Evolutionary conservation across 1,140 invertebrate genomes (phyloP), one percentile per base, ranked within the genome.

Genomic region (Tribolium madens): DNA sequence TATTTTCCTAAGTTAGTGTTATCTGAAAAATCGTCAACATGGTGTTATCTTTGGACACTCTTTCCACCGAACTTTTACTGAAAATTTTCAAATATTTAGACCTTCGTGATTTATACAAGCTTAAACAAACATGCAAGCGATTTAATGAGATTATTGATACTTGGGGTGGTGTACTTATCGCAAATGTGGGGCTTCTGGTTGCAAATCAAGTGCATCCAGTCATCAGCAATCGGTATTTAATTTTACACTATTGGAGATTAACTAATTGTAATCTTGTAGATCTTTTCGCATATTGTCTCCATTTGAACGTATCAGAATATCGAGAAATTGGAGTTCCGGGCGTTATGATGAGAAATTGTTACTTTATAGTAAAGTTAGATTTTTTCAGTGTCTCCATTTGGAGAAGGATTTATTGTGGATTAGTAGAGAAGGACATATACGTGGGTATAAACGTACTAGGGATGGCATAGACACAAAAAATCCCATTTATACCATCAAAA

Each of bases 261-360:
- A 26, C 6, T 60, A 9, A 18, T 69, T 78, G 6, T 5, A 26
- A 26, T 26, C 6, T 0, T 75, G 36, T 50, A 83, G 81, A 79
- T 83, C 78, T 72, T 10, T n/a, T 6, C 68, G 71, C 12, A 21
- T 79, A 13, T 64, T 81, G 9, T 68, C 76, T 21, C 60, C 64
- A 71, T 60, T 78, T 50, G 81, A 82, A 48, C 81, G 82, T 50
- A 60, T 77, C 46, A 73, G 80, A 72, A 76, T 84, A 52, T 78
- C 80, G 36, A 64, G 80, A 53, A 83, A 84, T 75, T 84, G 83
- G 83, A 73, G 73, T 36, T 76, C 76, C 36, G 83, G 83, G 10
- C 60, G 69, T 31, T 84, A 80, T 74, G 76, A 76, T 21, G 79
- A 80, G 21, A 79, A 76, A 48, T 60, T 42, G 10, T 53, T 80